phyloP scores from a whole-genome alignment of 2,797 vertebrate species.

The Tragopan temminckii region DNA sequence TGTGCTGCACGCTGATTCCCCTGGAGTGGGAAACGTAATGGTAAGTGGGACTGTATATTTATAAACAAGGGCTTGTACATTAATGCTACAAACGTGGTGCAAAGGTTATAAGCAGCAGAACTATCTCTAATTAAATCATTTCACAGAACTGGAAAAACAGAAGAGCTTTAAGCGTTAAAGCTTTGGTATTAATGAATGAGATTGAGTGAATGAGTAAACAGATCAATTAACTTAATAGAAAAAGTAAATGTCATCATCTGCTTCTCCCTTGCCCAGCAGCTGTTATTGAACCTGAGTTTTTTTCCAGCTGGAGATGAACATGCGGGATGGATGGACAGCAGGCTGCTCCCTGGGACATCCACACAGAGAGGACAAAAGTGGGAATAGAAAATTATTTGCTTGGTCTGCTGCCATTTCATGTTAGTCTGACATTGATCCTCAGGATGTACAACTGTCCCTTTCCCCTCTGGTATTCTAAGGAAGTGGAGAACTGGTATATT shows the following conservation, averaged over 20 bases:
- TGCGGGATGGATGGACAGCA: not conserved
- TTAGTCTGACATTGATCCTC: not conserved
- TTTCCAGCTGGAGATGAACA: not conserved
- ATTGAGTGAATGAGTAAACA: not conserved
- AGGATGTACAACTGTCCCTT: not conserved
- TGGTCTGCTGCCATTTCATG: not conserved
- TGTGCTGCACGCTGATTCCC: not conserved
- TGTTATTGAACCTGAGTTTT: not conserved
- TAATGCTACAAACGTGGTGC: not conserved
- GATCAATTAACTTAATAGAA: not conserved
- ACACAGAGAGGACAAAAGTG: not conserved
- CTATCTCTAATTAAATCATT: not conserved
- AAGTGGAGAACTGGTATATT: not conserved
- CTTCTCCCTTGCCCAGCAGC: not conserved
- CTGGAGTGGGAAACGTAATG: not conserved
- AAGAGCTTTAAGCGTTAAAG: not conserved
- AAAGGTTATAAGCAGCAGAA: not conserved
- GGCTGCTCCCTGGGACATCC: not conserved
- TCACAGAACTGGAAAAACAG: fast-evolving
- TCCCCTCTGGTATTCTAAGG: not conserved
- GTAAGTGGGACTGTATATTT: not conserved
- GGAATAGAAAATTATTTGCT: not conserved
- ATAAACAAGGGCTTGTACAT: not conserved
- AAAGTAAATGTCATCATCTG: not conserved
- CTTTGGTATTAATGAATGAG: not conserved